phyloP scores from a whole-genome alignment of 2,797 vertebrate genomes.

The Pyrrhura leucotis region DNA sequence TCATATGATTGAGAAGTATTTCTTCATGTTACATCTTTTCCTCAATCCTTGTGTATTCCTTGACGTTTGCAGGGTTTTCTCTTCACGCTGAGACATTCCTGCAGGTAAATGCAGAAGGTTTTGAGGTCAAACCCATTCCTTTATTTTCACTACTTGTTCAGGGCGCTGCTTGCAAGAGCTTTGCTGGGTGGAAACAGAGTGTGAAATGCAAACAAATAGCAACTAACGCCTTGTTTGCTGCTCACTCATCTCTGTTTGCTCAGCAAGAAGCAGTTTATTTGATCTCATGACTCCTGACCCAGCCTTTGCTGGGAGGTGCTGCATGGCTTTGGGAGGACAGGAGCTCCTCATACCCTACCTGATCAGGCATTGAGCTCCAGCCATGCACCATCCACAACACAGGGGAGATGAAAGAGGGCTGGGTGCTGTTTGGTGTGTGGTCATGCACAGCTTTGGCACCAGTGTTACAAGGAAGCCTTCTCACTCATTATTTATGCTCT shows the following conservation, averaged over 20 bases:
- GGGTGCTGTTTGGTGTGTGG: not conserved
- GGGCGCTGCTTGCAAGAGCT: not conserved
- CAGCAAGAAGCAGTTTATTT: not conserved
- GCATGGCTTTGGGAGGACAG: not conserved
- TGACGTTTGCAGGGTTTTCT: not conserved
- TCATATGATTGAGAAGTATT: not conserved
- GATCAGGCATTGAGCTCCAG: not conserved
- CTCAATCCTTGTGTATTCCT: not conserved
- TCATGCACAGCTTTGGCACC: not conserved
- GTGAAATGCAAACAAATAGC: not conserved
- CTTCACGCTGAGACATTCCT: not conserved
- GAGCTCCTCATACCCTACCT: not conserved
- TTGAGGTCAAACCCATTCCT: not conserved
- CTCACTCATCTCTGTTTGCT: not conserved
- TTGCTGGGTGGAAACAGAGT: not conserved
- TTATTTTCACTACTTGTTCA: not conserved
- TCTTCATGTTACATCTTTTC: not conserved
- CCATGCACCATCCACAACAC: accelerated
- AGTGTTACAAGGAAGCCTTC: not conserved
- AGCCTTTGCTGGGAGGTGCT: not conserved
- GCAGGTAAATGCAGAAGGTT: not conserved
- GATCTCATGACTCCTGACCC: not conserved
- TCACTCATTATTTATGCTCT: not conserved
- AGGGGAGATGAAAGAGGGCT: not conserved
- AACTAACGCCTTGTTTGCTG: not conserved